Evolutionary conservation across 2,888 invertebrate genomes (phyloP).

Genomic region (Strigamia crassipes): DNA sequence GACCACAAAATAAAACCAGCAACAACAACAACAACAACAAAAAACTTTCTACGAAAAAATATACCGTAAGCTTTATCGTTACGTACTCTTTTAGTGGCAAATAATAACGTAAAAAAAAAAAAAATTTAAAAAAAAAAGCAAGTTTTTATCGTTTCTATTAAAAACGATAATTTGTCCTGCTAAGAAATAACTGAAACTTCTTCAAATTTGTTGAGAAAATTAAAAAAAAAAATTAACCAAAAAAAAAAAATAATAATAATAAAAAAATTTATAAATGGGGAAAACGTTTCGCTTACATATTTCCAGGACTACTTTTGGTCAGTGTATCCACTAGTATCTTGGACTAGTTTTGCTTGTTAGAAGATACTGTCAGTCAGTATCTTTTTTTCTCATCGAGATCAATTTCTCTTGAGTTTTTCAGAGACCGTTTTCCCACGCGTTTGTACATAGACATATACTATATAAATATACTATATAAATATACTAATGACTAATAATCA

Average conservation of each 20-base stretch:
- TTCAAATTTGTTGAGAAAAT: too few relatives aligned
- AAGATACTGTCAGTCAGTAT: background rate
- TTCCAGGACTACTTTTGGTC: slow-evolving; percentile 36
- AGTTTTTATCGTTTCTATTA: background rate
- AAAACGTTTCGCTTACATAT: slow-evolving; percentile 45
- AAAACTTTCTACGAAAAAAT: too few relatives aligned
- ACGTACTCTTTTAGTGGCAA: background rate
- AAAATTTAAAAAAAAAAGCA: too few relatives aligned
- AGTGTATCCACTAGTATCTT: slow-evolving; percentile 11
- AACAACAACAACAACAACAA: too few relatives aligned
- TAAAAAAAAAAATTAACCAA: background rate
- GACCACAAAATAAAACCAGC: background rate
- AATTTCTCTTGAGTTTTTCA: background rate
- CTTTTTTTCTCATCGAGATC: background rate
- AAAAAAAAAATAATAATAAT: background rate
- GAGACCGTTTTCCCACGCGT: slow-evolving; percentile 33
- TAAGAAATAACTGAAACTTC: too few relatives aligned
- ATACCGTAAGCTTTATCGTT: background rate
- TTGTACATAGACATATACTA: slow-evolving; percentile 25
- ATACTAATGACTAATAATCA: background rate
- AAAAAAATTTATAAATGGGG: slow-evolving; percentile 24
- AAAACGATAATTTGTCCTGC: too few relatives aligned
- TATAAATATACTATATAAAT: slow-evolving; percentile 3
- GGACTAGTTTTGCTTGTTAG: slow-evolving; percentile 39
- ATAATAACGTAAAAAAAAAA: background rate